Percentiles rank a stretch among this genome's conserved stretches.
Conservation (phyloP, 2,797 vertebrate species). For the Lates japonicus region DNA sequence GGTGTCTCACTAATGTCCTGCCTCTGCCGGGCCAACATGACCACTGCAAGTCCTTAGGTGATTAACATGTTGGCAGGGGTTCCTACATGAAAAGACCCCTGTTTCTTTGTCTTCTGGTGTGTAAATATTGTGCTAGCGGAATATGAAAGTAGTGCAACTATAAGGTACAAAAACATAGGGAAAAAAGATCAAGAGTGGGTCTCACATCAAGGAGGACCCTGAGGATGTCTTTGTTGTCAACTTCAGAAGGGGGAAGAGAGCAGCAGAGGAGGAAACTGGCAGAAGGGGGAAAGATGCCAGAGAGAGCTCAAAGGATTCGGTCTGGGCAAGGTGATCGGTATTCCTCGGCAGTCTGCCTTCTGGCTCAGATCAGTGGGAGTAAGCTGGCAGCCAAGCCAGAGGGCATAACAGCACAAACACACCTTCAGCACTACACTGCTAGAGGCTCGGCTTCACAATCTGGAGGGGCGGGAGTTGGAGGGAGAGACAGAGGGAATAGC, state of each 20-base stretch:
- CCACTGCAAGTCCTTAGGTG: slow-evolving; percentile 77
- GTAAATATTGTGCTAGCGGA: slow-evolving; percentile 99
- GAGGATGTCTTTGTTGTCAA: slow-evolving; percentile 99
- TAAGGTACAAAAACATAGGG: slow-evolving; percentile 98
- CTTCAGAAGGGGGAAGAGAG: slow-evolving; percentile 99
- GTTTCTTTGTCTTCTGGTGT: slow-evolving; percentile 98
- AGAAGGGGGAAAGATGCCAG: slow-evolving; percentile 99
- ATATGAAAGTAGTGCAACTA: slow-evolving; percentile 99
- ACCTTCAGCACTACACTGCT: slow-evolving; percentile 95
- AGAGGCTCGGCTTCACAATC: slow-evolving; percentile 92
- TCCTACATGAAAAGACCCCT: slow-evolving; percentile 90
- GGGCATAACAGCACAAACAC: slow-evolving; percentile 99
- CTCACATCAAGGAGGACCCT: slow-evolving; percentile 99
- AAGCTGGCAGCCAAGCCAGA: slow-evolving; percentile 99
- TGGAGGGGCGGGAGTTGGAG: slow-evolving; percentile 80
- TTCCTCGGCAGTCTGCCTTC: slow-evolving; percentile 99
- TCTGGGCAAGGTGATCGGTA: slow-evolving; percentile 99
- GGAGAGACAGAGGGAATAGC: slow-evolving; percentile 63
- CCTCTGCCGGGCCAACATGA: slow-evolving; percentile 62
- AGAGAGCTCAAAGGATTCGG: slow-evolving; percentile 99
- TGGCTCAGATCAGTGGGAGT: slow-evolving; percentile 99
- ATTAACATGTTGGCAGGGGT: slow-evolving; percentile 84
- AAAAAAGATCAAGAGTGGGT: slow-evolving; percentile 99
- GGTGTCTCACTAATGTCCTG: slow-evolving; percentile 66
- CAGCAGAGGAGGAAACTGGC: slow-evolving; percentile 99